Conservation (phyloP, 1,140 invertebrate genomes). For the Heterodera schachtii region DNA sequence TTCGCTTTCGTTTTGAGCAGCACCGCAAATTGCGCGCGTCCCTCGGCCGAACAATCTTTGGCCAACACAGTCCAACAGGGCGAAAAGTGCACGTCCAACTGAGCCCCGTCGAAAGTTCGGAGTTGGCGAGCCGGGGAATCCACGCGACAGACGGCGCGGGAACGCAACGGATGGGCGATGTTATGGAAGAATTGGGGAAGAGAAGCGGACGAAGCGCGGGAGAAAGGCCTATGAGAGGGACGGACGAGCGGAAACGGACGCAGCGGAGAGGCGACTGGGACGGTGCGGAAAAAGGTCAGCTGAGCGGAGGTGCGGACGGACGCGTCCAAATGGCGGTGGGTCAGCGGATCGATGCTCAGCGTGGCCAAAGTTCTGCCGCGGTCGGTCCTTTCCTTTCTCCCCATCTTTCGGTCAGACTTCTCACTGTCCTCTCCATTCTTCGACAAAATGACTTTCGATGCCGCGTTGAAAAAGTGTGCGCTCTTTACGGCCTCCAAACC, state of each 20-base stretch:
- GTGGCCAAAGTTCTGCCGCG: background rate
- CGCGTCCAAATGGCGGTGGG: conserved; percentile 14
- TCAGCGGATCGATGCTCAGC: conserved; percentile 21
- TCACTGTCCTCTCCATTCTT: background rate
- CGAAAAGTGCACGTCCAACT: conserved; percentile 4
- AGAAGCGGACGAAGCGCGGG: background rate
- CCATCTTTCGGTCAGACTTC: background rate
- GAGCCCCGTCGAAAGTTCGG: conserved; percentile 18
- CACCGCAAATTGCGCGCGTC: conserved; percentile 34
- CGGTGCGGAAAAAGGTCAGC: background rate
- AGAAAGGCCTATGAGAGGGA: background rate
- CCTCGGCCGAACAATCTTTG: conserved; percentile 37
- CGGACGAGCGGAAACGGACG: conserved; percentile 18
- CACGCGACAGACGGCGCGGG: conserved; percentile 28
- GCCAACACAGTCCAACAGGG: conserved; percentile 45
- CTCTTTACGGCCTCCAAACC: conserved; percentile 36
- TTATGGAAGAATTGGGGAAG: background rate
- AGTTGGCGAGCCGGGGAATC: conserved; percentile 23
- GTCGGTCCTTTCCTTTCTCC: background rate
- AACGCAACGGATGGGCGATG: conserved; percentile 17
- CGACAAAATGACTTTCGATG: background rate
- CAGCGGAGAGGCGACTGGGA: background rate
- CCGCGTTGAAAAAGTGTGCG: conserved; percentile 2
- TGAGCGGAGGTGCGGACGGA: conserved; percentile 3
- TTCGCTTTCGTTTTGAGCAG: conserved; percentile 33